These are phyloP conservation scores for Xiphophorus maculatus DNA, from an alignment of 2,113 vertebrate genomes.

Conservation along the genomic window DNA sequence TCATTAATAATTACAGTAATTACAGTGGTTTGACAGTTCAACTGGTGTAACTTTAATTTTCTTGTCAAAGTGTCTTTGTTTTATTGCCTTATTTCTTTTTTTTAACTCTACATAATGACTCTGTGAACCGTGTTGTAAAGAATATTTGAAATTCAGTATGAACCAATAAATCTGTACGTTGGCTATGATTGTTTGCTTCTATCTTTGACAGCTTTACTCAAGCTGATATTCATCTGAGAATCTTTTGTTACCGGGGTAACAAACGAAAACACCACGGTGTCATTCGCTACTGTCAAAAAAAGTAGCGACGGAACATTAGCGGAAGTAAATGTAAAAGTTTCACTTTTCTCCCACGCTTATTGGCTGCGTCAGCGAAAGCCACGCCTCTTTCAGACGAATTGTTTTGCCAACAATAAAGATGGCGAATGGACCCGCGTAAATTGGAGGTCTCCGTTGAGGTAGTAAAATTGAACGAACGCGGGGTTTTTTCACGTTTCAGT, in stretches of 20 bases:
- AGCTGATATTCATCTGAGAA: background rate
- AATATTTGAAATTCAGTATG: slow-evolving; percentile 24
- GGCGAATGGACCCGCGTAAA: slow-evolving; percentile 80
- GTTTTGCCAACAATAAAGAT: slow-evolving; percentile 78
- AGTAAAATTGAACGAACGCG: slow-evolving; percentile 46
- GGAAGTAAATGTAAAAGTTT: background rate
- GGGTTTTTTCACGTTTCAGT: background rate
- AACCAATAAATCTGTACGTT: slow-evolving; percentile 63
- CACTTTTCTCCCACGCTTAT: slow-evolving; percentile 37
- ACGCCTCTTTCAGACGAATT: slow-evolving; percentile 69
- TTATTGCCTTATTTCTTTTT: slow-evolving; percentile 49
- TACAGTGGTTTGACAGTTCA: slow-evolving; percentile 19
- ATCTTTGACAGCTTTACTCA: background rate
- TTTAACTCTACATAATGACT: slow-evolving; percentile 51
- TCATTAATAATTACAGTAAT: slow-evolving; percentile 19
- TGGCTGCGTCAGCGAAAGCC: slow-evolving; percentile 48
- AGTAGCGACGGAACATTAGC: background rate
- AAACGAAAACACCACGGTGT: background rate
- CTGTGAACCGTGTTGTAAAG: slow-evolving; percentile 37
- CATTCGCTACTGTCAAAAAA: background rate
- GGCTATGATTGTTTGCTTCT: slow-evolving; percentile 12
- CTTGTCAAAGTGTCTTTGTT: slow-evolving; percentile 25
- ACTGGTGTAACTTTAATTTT: slow-evolving; percentile 38
- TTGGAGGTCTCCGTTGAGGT: slow-evolving; percentile 68
- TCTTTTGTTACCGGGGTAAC: background rate